A percentile compares a stretch with the other conserved stretches of the same genome.
phyloP scores from a whole-genome alignment of 2,888 invertebrate species.

The Drosophila parthenogenetica region DNA sequence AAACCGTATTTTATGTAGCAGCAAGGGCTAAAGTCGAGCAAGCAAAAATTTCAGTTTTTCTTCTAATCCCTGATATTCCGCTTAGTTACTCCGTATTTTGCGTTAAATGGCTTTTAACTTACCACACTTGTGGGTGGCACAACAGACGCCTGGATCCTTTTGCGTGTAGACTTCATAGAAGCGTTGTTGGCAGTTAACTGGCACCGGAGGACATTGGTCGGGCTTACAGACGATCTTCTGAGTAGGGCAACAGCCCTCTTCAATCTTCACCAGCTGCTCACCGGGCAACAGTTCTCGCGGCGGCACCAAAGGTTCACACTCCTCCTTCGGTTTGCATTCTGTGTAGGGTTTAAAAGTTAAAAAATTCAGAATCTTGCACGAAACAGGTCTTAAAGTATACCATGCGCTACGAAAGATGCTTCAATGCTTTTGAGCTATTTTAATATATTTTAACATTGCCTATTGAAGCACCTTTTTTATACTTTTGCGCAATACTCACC shows the following conservation, averaged over 20 bases:
- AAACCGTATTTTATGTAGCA: too few relatives aligned
- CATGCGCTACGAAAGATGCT: too few relatives aligned
- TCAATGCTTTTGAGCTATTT: too few relatives aligned
- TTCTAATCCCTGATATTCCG: too few relatives aligned
- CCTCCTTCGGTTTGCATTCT: slow-evolving; percentile 91
- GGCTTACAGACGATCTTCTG: slow-evolving; percentile 87
- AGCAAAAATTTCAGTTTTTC: too few relatives aligned
- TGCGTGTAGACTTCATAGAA: slow-evolving; percentile 86
- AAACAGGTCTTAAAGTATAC: too few relatives aligned
- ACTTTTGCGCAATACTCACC: slow-evolving; percentile 85
- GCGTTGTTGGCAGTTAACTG: slow-evolving; percentile 85
- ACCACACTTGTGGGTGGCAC: slow-evolving; percentile 89
- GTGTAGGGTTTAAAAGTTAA: not conserved
- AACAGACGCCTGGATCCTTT: slow-evolving; percentile 87
- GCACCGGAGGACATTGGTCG: slow-evolving; percentile 88
- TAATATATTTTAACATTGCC: too few relatives aligned
- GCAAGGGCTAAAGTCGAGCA: too few relatives aligned
- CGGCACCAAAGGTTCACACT: slow-evolving; percentile 87
- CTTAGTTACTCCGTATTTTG: too few relatives aligned
- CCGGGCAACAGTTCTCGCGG: slow-evolving; percentile 87
- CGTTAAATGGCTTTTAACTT: slow-evolving; percentile 45
- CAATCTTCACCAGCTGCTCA: slow-evolving; percentile 87
- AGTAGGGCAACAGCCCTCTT: slow-evolving; percentile 90
- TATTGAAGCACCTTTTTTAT: not conserved
- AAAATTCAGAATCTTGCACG: too few relatives aligned